Base-by-base conservation (phyloP, 1,140 invertebrate species). In the Drosophila navojoa region DNA sequence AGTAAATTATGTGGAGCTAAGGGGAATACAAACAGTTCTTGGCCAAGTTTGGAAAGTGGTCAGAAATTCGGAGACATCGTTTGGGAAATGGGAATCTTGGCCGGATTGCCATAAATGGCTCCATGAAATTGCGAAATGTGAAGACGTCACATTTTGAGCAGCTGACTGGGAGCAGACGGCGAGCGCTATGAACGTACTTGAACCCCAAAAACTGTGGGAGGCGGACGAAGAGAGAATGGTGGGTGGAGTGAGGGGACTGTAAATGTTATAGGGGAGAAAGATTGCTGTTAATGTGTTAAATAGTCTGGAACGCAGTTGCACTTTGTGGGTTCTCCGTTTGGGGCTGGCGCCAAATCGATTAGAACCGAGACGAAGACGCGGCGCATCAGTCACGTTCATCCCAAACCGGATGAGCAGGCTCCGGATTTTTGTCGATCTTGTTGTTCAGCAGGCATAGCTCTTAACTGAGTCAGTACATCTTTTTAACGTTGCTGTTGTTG, bases 41-140 rank as follows among this genome's bases (percentile, higher is more conserved):
- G 60, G 19, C 76, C 79, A 82, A 73, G 79, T 79, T 81, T 73
- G 81, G 72, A 54, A 71, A 74, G 78, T 77, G 19, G 75, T 66
- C 53, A 61, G 45, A 72, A 76, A 81, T 73, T 74, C 62, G 40
- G 67, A 52, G 62, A 68, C 35, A 54, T 67, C 55, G 53, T 67
- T 49, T 67, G 82, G 79, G 75, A 86, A 86, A 86, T 86, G 78
- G 77, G 71, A 81, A 62, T 71, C 82, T 87, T 82, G 75, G 76
- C 79, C 75, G 71, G 60, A 64, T 81, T 81, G 40, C 68, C 60
- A 54, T 59, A 82, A 84, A 69, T 54, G 66, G 71, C 4, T 15
- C 4, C 19, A 61, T 57, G 64, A 69, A 74, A 85, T 71, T 58
- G 49, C 68, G 53, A 53, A 38, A 11, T 40, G 58, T 66, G 59